Evolutionary conservation across 2,113 vertebrate genomes (phyloP).

Genomic region (Bos javanicus): DNA sequence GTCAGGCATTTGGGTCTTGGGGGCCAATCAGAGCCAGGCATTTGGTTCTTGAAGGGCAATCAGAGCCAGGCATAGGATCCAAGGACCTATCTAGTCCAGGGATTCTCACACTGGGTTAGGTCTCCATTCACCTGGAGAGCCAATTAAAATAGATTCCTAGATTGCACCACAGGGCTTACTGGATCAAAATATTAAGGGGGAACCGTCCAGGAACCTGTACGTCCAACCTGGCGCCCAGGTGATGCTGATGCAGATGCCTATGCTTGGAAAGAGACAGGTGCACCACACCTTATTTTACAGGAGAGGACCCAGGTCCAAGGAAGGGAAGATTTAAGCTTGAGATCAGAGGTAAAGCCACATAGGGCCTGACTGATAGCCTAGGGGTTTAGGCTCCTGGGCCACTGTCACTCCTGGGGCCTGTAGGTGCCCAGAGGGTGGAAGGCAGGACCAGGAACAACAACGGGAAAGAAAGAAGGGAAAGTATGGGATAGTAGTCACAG

Average conservation of each 20-base stretch:
- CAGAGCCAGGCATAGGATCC: not conserved
- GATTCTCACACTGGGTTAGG: not conserved
- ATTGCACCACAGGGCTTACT: not conserved
- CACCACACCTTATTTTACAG: not conserved
- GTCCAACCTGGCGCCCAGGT: not conserved
- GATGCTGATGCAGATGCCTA: not conserved
- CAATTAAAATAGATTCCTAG: not conserved
- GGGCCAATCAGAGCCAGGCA: not conserved
- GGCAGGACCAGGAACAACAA: not conserved
- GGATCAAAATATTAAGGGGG: not conserved
- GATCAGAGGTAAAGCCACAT: not conserved
- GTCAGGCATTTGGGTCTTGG: not conserved
- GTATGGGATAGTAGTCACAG: rapidly evolving
- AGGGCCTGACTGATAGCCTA: not conserved
- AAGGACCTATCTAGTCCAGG: too few relatives aligned
- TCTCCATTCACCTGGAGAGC: not conserved
- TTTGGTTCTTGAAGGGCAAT: not conserved
- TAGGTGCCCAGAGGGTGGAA: not conserved
- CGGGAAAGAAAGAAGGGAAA: not conserved
- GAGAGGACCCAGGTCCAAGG: not conserved
- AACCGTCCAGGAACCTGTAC: not conserved
- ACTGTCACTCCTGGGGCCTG: not conserved
- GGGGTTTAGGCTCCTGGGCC: not conserved
- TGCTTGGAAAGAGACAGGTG: not conserved
- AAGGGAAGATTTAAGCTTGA: not conserved